Conservation (phyloP, 2,888 invertebrate genomes). For the Clivina fossor region DNA sequence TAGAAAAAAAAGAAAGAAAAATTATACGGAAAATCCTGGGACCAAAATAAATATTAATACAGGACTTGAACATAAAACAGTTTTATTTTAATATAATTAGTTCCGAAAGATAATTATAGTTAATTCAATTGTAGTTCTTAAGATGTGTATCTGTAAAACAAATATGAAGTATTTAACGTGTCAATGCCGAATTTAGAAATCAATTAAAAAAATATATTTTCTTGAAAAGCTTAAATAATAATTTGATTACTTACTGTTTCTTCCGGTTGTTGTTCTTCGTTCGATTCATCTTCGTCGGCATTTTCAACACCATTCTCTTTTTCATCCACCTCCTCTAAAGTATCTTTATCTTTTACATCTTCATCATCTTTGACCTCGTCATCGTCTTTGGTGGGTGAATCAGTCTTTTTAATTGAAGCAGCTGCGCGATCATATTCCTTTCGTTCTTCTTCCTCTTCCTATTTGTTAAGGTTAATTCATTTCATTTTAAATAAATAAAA, state of each 20-base stretch:
- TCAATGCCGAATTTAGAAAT: too few species aligned
- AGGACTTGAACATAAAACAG: too few species aligned
- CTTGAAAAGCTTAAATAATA: not conserved
- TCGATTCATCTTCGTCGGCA: slow-evolving; percentile 45
- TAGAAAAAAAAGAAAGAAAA: too few species aligned
- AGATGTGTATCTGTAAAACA: too few species aligned
- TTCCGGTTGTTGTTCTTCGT: slow-evolving; percentile 36
- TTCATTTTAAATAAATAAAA: too few species aligned
- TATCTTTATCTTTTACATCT: slow-evolving; percentile 48
- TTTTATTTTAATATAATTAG: too few species aligned
- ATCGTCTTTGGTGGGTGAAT: slow-evolving; percentile 67
- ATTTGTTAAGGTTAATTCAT: too few species aligned
- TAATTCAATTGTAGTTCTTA: too few species aligned
- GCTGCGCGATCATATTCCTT: slow-evolving; percentile 40
- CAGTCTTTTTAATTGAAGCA: slow-evolving; percentile 69
- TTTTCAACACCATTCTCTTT: slow-evolving; percentile 47
- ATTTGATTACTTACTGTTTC: slow-evolving; percentile 38
- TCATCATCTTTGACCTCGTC: slow-evolving; percentile 53
- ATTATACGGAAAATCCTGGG: too few species aligned
- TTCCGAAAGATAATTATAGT: too few species aligned
- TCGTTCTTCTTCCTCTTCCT: slow-evolving; percentile 55
- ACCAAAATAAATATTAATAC: too few species aligned
- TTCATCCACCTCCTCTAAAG: slow-evolving; percentile 48
- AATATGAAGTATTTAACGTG: too few species aligned
- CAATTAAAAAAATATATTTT: slow-evolving; percentile 1